These are phyloP conservation scores for Gastrophryne carolinensis DNA, from an alignment of 2,797 vertebrate species.

Conservation along the genomic window DNA sequence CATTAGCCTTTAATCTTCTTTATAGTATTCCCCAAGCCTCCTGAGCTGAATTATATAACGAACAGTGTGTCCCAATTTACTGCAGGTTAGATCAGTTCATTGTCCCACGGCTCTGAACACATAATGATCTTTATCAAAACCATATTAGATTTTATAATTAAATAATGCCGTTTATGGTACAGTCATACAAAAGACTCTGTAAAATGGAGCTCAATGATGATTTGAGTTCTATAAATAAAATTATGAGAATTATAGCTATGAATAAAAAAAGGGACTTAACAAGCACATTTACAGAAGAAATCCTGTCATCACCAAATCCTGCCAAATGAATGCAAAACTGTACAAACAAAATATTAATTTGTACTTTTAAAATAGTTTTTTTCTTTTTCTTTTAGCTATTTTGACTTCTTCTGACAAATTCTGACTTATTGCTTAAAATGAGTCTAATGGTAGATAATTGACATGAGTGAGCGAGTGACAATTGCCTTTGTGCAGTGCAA, in stretches of 20 bases:
- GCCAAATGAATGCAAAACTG: no score
- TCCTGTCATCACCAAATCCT: no score
- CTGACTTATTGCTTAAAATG: no score
- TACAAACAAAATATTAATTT: no score
- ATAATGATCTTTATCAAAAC: constrained; percentile 35
- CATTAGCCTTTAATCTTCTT: constrained; percentile 29
- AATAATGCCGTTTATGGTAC: constrained; percentile 14
- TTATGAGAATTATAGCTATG: background rate
- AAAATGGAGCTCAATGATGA: background rate
- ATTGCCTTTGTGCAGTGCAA: no score
- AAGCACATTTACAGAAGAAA: no score
- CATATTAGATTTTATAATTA: constrained; percentile 23
- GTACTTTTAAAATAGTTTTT: no score
- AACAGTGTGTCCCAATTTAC: constrained; percentile 12
- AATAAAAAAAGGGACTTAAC: background rate
- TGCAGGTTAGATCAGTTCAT: constrained; percentile 14
- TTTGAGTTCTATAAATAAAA: background rate
- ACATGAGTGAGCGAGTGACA: no score
- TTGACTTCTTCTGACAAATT: no score
- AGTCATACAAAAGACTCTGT: background rate
- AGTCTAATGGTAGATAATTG: no score
- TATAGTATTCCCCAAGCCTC: constrained; percentile 16
- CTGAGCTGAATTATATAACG: constrained; percentile 30
- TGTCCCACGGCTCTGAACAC: constrained; percentile 2
- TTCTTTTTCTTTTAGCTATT: no score